Evolutionary conservation across 2,113 vertebrate genomes (phyloP), one percentile per base, ranked within the genome.

Genomic region (Henicopernis longicauda): DNA sequence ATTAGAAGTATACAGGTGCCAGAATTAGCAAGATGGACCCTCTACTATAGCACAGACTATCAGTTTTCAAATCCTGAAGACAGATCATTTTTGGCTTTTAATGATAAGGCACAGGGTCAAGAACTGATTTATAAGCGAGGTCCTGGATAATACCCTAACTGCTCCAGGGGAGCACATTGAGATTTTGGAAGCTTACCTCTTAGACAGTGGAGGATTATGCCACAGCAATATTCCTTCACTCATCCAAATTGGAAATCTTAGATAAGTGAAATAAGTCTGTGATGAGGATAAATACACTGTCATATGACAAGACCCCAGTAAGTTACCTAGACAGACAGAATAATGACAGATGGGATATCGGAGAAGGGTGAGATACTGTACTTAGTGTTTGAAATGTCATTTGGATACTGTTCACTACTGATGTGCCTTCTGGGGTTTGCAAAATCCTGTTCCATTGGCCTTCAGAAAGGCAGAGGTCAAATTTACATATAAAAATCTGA

Each of bases 321-420:
- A 83, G 55, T 79, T 32, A 81, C 34, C 65, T 63, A 80, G 66
- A 2, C 26, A 77, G 78, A 49, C 52, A 93, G 47, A 73, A 77
- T 40, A 91, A 73, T 19, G 71, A 52, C n/a, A 86, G 54, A 77
- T 52, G 29, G 40, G 55, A 29, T 70, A 17, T 3, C 54, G 55
- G 61, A 50, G 20, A 74, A 81, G 80, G 84, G 21, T 3, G 31
- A 82, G 42, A 26, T 73, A 86, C 15, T 71, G 54, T 55, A 86
- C 74, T 78, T 89, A 85, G 79, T 78, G 65, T 76, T 81, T 82
- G 91, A 95, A 94, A 82, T 63, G 45, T 78, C 73, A 87, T 82
- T 66, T 86, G 70, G 65, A 57, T 42, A 22, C 27, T n/a, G 38
- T 67, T 92, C 55, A 44, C 54, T 69, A 65, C 54, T 84, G 62